Base-by-base conservation (phyloP, 2,113 vertebrate genomes). In the Camarhynchus parvulus region DNA sequence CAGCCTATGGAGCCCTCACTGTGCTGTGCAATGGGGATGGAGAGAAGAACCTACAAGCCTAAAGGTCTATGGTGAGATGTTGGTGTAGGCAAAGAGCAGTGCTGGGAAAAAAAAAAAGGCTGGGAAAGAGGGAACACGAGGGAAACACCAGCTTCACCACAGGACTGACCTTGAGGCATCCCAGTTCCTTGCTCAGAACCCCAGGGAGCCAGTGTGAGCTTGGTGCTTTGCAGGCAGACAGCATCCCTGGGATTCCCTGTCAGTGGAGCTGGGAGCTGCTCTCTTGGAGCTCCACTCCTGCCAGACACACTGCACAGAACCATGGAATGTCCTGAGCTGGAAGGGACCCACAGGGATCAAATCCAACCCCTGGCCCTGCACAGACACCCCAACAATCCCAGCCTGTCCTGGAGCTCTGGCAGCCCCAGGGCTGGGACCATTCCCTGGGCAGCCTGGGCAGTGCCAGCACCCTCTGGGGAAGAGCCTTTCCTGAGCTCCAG, bases 61-160 rank as follows among this genome's bases (percentile, higher is more conserved):
- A 12, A 52, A 52, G 46, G 33, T 4, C 11, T 18, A 15, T 5
- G 27, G 50, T 24, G 46, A 59, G 21, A 27, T 25, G 30, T 0
- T 49, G 52, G 72, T 35, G 63, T 9, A 11, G 12, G 17, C 9
- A 2, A 49, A 67, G 28, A 35, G 33, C 73, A 76, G 15, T 2
- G 5, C 53, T 30, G 22, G 31, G 28, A 6, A 55, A 33, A 31
- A 55, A 31, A 33, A 55, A 55, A 55, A 59, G 33, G 8, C 24
- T 6, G 0, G 46, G 11, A 22, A 31, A 76, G 41, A 41, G 28
- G n/a, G 24, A 39, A 53, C 2, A 3, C 0, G 0, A 39, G 28
- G 37, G 24, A 39, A 74, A 49, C 2, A 3, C 0, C 0, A 0
- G 31, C 10, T 46, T 23, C 3, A 8, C 30, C 37, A 50, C 0